Conservation (phyloP, 2,113 vertebrate species). For the Suricata suricatta region DNA sequence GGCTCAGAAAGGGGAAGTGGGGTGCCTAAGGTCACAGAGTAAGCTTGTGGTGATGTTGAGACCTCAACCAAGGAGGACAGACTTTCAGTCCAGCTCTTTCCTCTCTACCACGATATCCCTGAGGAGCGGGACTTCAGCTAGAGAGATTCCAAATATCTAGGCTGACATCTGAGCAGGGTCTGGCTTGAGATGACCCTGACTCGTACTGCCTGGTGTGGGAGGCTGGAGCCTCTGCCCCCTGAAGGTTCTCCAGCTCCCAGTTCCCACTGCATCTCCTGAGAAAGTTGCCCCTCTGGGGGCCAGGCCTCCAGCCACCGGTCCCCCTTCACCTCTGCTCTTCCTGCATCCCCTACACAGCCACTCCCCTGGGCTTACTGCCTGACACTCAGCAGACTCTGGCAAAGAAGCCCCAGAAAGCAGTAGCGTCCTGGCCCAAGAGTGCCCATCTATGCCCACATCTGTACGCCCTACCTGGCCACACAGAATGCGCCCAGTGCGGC, state of each 20-base stretch:
- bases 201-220: not conserved
- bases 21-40: not conserved
- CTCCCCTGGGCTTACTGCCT: not conserved
- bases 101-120: not conserved
- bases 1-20: not conserved
- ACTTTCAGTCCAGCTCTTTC: not conserved
- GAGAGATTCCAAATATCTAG: not conserved
- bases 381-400: not conserved
- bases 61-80: not conserved
- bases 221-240: not conserved
- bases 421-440: not conserved
- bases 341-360: not conserved
- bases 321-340: not conserved
- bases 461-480: not conserved
- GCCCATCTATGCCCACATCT: not conserved
- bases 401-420: not conserved
- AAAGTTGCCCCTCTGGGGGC: not conserved
- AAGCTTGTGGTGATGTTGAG: not conserved
- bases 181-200: not conserved
- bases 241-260: not conserved
- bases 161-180: not conserved
- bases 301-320: not conserved
- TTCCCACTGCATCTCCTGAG: not conserved
- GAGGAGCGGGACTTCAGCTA: not conserved
- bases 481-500: not conserved